Evolutionary conservation across 1,140 invertebrate genomes (phyloP).

Genomic region (Brevipalpus yothersi): DNA sequence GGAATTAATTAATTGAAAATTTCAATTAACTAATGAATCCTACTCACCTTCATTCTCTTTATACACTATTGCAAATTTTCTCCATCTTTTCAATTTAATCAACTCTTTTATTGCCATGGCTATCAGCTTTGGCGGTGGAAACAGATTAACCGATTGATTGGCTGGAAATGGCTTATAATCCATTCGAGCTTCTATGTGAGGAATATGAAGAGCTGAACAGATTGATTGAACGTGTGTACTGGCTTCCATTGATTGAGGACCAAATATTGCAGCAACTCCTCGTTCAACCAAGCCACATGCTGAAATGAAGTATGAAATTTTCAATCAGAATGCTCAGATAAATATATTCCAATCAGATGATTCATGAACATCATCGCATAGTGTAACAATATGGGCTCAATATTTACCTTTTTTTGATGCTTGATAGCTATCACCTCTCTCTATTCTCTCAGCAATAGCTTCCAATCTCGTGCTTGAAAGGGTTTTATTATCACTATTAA

Average conservation of each 20-base stretch:
- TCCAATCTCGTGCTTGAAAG: conserved; percentile 52
- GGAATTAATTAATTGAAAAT: neutral
- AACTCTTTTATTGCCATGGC: conserved; percentile 73
- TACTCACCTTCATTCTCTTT: conserved; percentile 61
- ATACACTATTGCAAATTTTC: conserved; percentile 78
- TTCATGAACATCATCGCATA: too few species aligned
- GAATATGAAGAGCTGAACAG: conserved; percentile 84
- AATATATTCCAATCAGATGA: too few species aligned
- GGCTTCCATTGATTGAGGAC: conserved; percentile 64
- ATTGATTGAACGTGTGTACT: conserved; percentile 81
- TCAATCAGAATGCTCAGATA: too few species aligned
- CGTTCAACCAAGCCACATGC: conserved; percentile 62
- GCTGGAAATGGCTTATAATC: conserved; percentile 45
- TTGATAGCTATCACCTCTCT: conserved; percentile 67
- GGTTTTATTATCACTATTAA: conserved; percentile 53
- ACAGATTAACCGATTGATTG: conserved; percentile 74
- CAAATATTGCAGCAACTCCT: conserved; percentile 77
- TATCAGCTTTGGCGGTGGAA: conserved; percentile 65
- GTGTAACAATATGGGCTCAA: neutral
- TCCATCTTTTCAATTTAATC: conserved; percentile 68
- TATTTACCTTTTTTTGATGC: conserved; percentile 57
- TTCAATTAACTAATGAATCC: too few species aligned
- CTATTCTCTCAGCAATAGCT: conserved; percentile 60
- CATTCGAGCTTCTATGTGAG: conserved; percentile 80
- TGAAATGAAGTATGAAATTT: conserved; percentile 23